Evolutionary conservation across 1,140 invertebrate species (phyloP), one percentile per base, ranked within the genome.

Genomic region (Diprion similis): DNA sequence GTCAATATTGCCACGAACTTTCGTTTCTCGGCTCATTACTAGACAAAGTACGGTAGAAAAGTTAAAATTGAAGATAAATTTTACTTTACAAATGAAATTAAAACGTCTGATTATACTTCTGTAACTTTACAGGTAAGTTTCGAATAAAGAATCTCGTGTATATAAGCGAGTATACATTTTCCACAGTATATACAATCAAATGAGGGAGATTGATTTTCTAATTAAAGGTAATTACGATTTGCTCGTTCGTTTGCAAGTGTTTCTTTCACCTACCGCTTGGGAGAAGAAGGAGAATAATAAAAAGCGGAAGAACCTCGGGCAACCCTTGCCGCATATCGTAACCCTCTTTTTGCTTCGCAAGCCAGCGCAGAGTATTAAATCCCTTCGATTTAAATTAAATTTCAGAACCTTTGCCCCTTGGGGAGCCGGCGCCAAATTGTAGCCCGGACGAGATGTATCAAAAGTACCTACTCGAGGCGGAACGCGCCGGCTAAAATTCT

Each of bases 381-480:
- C 51, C 51, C 51, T 59, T 59, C 51, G 51, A 59, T 59, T 59
- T 59, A 59, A 59, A 59, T 59, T 59, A 7, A 59, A 59, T 59
- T 59, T 59, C 51, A 59, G 51, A 59, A 15, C 51, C 51, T 17
- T 17, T 13, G 51, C 11, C 51, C 51, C 51, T 59, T 17, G n/a
- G 51, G 51, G 51, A 59, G 51, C 51, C 51, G 51, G 6, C n/a
- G 51, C 51, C 11, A 59, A 59, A 59, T 59, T 59, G 51, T 59
- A 8, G 51, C 51, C n/a, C 51, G 51, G 4, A 15, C 51, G 9
- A 59, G n/a, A 59, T 59, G n/a, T 59, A 59, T 59, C 51, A 59
- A 59, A 59, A 59, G 51, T 59, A 59, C 11, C 11, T 59, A 59
- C 51, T 59, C 51, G 51, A 59, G 51, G 51, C 11, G 11, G 51